Percentiles rank a stretch among this genome's conserved stretches.
Conservation (phyloP, 2,797 vertebrate genomes). For the Sebastes taczanowskii region DNA sequence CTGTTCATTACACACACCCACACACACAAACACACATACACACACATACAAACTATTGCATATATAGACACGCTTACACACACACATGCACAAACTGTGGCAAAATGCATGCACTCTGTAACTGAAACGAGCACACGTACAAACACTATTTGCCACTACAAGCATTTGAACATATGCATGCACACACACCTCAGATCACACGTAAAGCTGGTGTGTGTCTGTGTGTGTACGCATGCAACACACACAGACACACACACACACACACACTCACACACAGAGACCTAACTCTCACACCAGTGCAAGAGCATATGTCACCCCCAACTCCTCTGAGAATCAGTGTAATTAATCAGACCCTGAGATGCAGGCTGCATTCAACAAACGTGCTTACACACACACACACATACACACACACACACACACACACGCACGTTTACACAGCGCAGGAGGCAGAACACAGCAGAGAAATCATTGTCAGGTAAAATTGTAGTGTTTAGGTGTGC, state of each 20-base stretch:
- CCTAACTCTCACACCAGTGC: conserved; percentile 66
- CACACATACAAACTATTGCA: conserved; percentile 37
- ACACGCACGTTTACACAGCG: neutral
- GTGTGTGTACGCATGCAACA: neutral
- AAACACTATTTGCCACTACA: conserved; percentile 11
- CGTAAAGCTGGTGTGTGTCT: neutral
- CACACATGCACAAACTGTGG: neutral
- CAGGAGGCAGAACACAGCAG: conserved; percentile 47
- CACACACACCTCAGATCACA: conserved; percentile 16
- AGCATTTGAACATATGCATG: conserved; percentile 12
- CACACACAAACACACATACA: conserved; percentile 19
- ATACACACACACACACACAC: neutral
- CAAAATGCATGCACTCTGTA: conserved; percentile 11
- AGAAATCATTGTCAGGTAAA: conserved; percentile 32
- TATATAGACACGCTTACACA: conserved; percentile 18
- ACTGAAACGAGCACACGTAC: conserved; percentile 9
- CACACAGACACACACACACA: neutral
- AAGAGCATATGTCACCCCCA: conserved; percentile 75
- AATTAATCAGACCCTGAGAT: conserved; percentile 79
- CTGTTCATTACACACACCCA: conserved; percentile 63
- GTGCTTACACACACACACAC: conserved; percentile 5
- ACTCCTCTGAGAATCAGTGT: conserved; percentile 72
- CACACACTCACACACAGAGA: conserved; percentile 21
- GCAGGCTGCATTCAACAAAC: conserved; percentile 63
- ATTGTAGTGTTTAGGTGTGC: neutral